Conservation (phyloP, 2,113 vertebrate species). For the Grus americana region DNA sequence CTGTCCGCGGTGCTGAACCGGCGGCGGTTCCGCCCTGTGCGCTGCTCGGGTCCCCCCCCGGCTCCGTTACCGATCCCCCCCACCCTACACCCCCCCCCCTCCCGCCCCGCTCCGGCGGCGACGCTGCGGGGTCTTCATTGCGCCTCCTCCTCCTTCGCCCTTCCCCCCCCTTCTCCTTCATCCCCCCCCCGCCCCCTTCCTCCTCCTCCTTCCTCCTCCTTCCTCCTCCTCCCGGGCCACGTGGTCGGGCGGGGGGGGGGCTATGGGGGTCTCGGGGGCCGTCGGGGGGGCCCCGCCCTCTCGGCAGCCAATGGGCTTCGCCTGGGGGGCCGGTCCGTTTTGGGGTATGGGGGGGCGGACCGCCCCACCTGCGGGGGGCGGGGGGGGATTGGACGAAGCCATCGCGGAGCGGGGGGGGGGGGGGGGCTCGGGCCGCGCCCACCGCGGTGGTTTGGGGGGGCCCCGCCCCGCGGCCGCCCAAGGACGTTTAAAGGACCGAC, state of each 20-base stretch:
- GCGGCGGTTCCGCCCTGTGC: too few species aligned
- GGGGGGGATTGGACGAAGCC: neutral
- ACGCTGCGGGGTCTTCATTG: too few species aligned
- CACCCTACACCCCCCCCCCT: too few species aligned
- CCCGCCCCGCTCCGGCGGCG: too few species aligned
- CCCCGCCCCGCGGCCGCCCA: neutral
- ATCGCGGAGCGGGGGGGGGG: neutral
- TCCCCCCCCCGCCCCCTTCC: too few species aligned
- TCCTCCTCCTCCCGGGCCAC: neutral
- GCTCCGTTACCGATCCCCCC: too few species aligned
- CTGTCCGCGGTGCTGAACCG: neutral
- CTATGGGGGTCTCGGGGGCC: neutral
- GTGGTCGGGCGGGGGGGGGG: too few species aligned
- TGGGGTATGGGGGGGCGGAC: neutral
- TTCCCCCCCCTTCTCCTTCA: neutral
- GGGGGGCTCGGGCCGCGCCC: neutral
- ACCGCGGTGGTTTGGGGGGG: neutral
- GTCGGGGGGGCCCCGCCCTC: too few species aligned
- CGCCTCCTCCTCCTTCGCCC: neutral
- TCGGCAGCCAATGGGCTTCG: neutral
- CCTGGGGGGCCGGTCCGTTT: neutral
- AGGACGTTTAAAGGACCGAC: conserved; percentile 19
- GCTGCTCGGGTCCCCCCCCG: too few species aligned
- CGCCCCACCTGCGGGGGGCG: too few species aligned
- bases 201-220: neutral